phyloP scores from a whole-genome alignment of 1,140 invertebrate genomes.

The Drosophila busckii region DNA sequence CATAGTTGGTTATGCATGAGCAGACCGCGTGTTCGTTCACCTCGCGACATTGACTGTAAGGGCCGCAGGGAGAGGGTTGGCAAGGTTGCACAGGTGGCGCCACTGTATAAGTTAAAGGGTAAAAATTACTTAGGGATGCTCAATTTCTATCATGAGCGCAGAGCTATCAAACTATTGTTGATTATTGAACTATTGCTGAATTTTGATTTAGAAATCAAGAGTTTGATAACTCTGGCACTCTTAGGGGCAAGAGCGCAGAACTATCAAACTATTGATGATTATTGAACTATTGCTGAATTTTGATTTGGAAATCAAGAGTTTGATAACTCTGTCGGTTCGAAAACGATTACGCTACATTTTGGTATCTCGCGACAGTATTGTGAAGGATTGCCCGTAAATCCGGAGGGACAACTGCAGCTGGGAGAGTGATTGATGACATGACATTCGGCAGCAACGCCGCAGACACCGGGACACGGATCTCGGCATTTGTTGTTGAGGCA shows the following conservation, averaged over 20 bases:
- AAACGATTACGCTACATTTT: conserved; percentile 81
- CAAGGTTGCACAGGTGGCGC: conserved; percentile 80
- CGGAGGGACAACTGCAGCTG: conserved; percentile 85
- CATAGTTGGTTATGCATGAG: conserved; percentile 83
- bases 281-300: too few relatives aligned
- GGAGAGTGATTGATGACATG: conserved; percentile 87
- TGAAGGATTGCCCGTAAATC: conserved; percentile 87
- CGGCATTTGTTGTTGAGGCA: conserved; percentile 85
- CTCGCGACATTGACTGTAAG: conserved; percentile 83
- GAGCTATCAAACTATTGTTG: too few relatives aligned
- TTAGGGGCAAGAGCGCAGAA: too few relatives aligned
- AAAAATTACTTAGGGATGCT: conserved; percentile 36
- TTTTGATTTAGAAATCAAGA: too few relatives aligned
- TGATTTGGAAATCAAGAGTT: neutral
- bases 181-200: too few relatives aligned
- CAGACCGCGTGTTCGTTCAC: conserved; percentile 83
- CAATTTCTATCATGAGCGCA: too few relatives aligned
- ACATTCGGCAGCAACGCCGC: conserved; percentile 87
- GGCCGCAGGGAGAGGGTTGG: conserved; percentile 84
- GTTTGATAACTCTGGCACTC: too few relatives aligned
- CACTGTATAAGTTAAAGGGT: conserved; percentile 62
- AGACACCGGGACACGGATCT: conserved; percentile 86
- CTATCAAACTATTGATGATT: too few relatives aligned
- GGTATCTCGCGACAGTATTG: conserved; percentile 81
- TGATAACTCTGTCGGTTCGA: neutral